phyloP scores from a whole-genome alignment of 2,888 invertebrate species.

The Fragum fragum region DNA sequence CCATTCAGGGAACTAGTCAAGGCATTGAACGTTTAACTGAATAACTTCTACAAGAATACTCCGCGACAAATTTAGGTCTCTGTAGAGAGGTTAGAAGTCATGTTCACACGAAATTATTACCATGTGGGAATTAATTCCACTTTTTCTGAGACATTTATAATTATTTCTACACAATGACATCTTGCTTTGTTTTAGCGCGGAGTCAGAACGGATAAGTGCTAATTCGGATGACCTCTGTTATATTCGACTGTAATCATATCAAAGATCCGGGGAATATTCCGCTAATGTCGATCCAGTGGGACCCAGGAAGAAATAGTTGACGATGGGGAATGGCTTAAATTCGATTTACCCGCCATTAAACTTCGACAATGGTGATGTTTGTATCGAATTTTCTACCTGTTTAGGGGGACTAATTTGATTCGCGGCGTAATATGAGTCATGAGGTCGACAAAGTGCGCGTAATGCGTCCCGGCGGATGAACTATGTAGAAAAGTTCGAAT shows the following conservation, averaged over 20 bases:
- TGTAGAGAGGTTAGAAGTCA: slow-evolving; percentile 32
- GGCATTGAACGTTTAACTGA: background rate
- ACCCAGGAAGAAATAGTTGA: slow-evolving; percentile 21
- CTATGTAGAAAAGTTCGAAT: slow-evolving; percentile 42
- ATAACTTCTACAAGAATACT: background rate
- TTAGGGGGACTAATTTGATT: slow-evolving; percentile 64
- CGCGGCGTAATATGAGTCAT: slow-evolving; percentile 59
- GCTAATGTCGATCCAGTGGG: slow-evolving; percentile 50
- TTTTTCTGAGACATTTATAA: slow-evolving; percentile 37
- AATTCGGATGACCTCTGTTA: slow-evolving; percentile 59
- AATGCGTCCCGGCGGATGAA: slow-evolving; percentile 50
- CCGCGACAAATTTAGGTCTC: slow-evolving; percentile 47
- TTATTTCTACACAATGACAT: slow-evolving; percentile 30
- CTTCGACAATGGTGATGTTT: slow-evolving; percentile 59
- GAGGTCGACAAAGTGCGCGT: slow-evolving; percentile 56
- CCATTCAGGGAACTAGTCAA: background rate
- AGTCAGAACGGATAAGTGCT: slow-evolving; percentile 40
- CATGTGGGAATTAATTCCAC: slow-evolving; percentile 24
- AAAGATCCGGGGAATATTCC: slow-evolving; percentile 45
- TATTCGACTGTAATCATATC: slow-evolving; percentile 56
- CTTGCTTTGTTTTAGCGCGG: slow-evolving; percentile 53
- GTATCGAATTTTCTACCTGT: slow-evolving; percentile 66
- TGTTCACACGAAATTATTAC: slow-evolving; percentile 31
- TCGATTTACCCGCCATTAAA: slow-evolving; percentile 49
- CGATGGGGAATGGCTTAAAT: slow-evolving; percentile 59